These are phyloP conservation scores for Actinernus sp. DNA, from an alignment of 92 coral and sea anemone genomes.

Conservation along the genomic window DNA sequence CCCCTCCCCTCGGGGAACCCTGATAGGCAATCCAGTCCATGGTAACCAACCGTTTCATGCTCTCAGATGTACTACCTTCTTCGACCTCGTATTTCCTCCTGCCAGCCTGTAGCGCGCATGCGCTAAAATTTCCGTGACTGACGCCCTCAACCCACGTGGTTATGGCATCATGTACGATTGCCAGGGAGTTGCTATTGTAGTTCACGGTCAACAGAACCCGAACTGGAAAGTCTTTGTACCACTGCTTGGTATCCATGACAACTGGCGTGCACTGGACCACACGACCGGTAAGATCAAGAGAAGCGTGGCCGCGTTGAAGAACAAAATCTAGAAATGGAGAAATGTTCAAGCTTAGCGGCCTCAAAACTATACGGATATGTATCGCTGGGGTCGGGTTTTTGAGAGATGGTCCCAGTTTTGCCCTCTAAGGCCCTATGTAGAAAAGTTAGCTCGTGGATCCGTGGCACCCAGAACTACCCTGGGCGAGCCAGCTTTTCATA, in stretches of 20 bases:
- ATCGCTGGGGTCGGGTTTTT: too few species aligned
- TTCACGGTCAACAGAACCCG: slow-evolving; percentile 50
- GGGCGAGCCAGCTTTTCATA: too few species aligned
- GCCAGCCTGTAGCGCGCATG: slow-evolving; percentile 58
- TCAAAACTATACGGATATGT: too few species aligned
- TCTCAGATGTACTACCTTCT: not conserved
- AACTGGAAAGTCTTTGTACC: slow-evolving; percentile 30
- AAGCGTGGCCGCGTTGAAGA: slow-evolving; percentile 36
- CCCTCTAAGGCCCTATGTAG: too few species aligned
- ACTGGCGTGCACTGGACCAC: slow-evolving; percentile 43
- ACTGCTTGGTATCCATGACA: slow-evolving; percentile 24
- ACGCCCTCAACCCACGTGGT: slow-evolving; percentile 56
- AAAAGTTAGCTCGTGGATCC: too few species aligned
- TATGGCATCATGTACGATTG: slow-evolving; percentile 33
- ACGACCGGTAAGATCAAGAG: slow-evolving; percentile 21
- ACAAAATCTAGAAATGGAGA: slow-evolving; percentile 27
- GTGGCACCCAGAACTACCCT: too few species aligned
- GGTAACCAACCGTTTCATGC: not conserved
- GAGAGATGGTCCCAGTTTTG: too few species aligned
- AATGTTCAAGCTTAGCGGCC: too few species aligned
- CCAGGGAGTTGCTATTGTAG: slow-evolving; percentile 20
- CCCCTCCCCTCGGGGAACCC: slow-evolving; percentile 15
- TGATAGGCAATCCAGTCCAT: slow-evolving; percentile 23
- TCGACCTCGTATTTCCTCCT: slow-evolving; percentile 17
- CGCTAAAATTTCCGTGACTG: slow-evolving; percentile 20